Conservation (phyloP, 2,888 invertebrate genomes). For the Urechis unicinctus region DNA sequence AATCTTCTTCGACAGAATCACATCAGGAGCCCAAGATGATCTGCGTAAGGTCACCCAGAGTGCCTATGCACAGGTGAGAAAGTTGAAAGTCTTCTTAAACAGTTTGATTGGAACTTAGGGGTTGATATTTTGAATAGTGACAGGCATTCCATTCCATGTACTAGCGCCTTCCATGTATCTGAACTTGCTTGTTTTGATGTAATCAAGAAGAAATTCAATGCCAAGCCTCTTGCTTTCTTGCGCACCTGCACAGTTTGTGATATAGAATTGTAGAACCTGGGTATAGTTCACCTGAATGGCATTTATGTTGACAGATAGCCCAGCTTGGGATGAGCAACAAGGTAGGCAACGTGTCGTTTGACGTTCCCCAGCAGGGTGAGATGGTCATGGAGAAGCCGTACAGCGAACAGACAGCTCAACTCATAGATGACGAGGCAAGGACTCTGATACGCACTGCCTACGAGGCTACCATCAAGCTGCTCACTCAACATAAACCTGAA, state of each 20-base stretch:
- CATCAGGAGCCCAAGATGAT: slow-evolving; percentile 98
- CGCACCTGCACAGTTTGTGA: no score
- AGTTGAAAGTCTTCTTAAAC: no score
- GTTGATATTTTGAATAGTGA: no score
- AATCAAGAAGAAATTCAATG: no score
- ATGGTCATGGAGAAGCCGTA: slow-evolving; percentile 93
- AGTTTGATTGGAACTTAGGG: no score
- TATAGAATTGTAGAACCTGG: no score
- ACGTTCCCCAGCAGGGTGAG: slow-evolving; percentile 88
- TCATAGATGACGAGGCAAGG: slow-evolving; percentile 87
- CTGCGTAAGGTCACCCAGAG: slow-evolving; percentile 95
- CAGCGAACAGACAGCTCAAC: slow-evolving; percentile 79
- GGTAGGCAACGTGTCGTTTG: slow-evolving; percentile 94
- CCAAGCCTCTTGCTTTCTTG: no score
- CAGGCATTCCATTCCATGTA: no score
- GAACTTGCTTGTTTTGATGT: no score
- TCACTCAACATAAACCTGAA: slow-evolving; percentile 73
- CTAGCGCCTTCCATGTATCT: no score
- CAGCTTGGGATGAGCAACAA: slow-evolving; percentile 97
- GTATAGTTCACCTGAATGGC: neutral
- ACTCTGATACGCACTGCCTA: slow-evolving; percentile 72
- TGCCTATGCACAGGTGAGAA: slow-evolving; percentile 85
- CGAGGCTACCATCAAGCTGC: slow-evolving; percentile 68
- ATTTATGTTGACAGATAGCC: slow-evolving; percentile 61
- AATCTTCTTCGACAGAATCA: slow-evolving; percentile 90